These are phyloP conservation scores for Notarius lentiginosus DNA, from an alignment of 2,113 vertebrate species.

Conservation along the genomic window DNA sequence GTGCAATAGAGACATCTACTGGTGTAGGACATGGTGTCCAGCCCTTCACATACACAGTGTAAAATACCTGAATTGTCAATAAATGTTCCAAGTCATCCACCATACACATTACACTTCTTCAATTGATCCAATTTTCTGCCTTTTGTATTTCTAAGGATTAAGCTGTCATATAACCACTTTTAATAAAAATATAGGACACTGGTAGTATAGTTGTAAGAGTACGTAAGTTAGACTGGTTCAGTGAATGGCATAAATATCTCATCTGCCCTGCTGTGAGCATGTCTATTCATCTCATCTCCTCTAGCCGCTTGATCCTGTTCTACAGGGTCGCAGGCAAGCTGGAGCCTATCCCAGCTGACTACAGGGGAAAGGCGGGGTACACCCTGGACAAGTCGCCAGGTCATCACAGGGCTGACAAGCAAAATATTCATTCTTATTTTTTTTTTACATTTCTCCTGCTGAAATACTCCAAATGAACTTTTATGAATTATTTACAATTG, in stretches of 20 bases:
- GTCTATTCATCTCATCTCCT: too few relatives aligned
- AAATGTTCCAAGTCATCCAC: neutral
- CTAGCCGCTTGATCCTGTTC: too few relatives aligned
- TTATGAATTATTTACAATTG: too few relatives aligned
- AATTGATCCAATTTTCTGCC: neutral
- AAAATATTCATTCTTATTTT: too few relatives aligned
- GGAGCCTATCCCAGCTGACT: too few relatives aligned
- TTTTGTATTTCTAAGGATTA: neutral
- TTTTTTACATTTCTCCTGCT: too few relatives aligned
- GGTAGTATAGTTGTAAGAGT: neutral
- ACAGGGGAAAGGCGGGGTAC: too few relatives aligned
- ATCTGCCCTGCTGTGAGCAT: neutral
- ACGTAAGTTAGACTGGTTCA: neutral
- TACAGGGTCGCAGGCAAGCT: too few relatives aligned
- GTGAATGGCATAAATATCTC: neutral
- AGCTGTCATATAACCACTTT: neutral
- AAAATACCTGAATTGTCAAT: neutral
- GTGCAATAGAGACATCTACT: slow-evolving; percentile 41
- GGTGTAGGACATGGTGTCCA: neutral
- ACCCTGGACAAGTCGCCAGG: too few relatives aligned
- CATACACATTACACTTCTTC: neutral
- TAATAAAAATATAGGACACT: neutral
- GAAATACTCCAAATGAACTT: too few relatives aligned
- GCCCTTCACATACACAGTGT: neutral
- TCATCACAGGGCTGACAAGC: too few relatives aligned